phyloP scores from a whole-genome alignment of 2,888 invertebrate genomes.

The Blastobasis adustella region DNA sequence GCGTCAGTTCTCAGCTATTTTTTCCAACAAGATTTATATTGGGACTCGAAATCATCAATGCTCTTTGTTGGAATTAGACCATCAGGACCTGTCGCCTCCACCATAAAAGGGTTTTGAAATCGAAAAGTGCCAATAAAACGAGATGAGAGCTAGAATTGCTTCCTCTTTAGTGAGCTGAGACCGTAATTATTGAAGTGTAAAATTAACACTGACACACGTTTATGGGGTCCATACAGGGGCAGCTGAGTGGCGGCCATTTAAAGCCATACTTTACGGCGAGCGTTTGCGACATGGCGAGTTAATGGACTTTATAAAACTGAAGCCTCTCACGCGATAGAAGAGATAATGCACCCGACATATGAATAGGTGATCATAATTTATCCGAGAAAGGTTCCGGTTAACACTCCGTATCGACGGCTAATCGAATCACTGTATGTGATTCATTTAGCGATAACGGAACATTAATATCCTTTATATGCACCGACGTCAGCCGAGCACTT shows the following conservation, averaged over 20 bases:
- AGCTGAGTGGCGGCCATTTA: constrained; percentile 33
- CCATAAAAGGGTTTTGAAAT: constrained; percentile 49
- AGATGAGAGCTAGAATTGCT: constrained; percentile 51
- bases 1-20: too few species aligned
- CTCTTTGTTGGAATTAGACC: constrained; percentile 23
- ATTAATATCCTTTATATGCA: background rate
- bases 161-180: constrained; percentile 44
- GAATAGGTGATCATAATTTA: constrained; percentile 72
- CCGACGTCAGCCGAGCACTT: too few species aligned
- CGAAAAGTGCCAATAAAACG: constrained; percentile 52
- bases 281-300: constrained; percentile 53
- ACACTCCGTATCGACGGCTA: constrained; percentile 52
- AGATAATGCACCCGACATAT: constrained; percentile 61
- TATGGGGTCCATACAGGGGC: constrained; percentile 24
- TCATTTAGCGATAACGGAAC: constrained; percentile 45
- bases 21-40: too few species aligned
- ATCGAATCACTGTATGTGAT: constrained; percentile 62
- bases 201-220: constrained; percentile 57
- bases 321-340: constrained; percentile 52
- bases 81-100: constrained; percentile 26
- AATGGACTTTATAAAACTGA: constrained; percentile 57
- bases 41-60: background rate
- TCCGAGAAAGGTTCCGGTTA: constrained; percentile 59
- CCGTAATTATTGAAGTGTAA: constrained; percentile 58
- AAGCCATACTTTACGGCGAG: constrained; percentile 45